These are phyloP conservation scores for Oreochromis niloticus DNA, from an alignment of 2,113 vertebrate species.

Conservation along the genomic window DNA sequence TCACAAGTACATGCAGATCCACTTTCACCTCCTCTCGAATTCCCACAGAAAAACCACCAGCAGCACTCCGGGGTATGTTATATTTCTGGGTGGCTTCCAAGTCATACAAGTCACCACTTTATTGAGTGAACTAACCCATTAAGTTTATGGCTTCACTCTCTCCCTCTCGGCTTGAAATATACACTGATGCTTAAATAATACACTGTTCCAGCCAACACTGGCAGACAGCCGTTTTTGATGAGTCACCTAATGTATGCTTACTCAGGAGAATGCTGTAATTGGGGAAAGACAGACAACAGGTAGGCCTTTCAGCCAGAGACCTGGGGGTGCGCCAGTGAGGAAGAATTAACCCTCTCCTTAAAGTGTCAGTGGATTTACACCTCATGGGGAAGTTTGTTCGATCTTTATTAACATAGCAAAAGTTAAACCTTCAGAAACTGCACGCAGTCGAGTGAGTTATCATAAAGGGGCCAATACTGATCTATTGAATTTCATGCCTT, in stretches of 20 bases:
- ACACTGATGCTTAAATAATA: slow-evolving; percentile 61
- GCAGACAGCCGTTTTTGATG: slow-evolving; percentile 45
- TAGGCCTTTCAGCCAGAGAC: slow-evolving; percentile 35
- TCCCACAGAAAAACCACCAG: background rate
- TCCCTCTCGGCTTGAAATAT: slow-evolving; percentile 40
- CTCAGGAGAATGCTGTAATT: slow-evolving; percentile 55
- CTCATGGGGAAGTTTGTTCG: background rate
- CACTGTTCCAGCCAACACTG: slow-evolving; percentile 31
- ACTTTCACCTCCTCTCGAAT: slow-evolving; percentile 3
- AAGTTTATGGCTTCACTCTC: slow-evolving; percentile 37
- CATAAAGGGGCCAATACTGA: background rate
- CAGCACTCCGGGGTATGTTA: slow-evolving; percentile 6
- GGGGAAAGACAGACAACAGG: slow-evolving; percentile 53
- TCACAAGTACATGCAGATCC: background rate
- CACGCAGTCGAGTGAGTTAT: background rate
- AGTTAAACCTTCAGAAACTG: background rate
- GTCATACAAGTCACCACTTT: slow-evolving; percentile 51
- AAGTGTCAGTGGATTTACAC: background rate
- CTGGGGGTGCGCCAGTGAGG: background rate
- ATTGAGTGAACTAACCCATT: slow-evolving; percentile 60
- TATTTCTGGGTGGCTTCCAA: slow-evolving; percentile 50
- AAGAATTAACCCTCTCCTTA: background rate
- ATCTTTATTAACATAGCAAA: background rate
- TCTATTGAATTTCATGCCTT: background rate
- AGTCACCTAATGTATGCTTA: slow-evolving; percentile 63